Conservation (phyloP, 2,797 vertebrate genomes). For the Perodicticus potto region DNA sequence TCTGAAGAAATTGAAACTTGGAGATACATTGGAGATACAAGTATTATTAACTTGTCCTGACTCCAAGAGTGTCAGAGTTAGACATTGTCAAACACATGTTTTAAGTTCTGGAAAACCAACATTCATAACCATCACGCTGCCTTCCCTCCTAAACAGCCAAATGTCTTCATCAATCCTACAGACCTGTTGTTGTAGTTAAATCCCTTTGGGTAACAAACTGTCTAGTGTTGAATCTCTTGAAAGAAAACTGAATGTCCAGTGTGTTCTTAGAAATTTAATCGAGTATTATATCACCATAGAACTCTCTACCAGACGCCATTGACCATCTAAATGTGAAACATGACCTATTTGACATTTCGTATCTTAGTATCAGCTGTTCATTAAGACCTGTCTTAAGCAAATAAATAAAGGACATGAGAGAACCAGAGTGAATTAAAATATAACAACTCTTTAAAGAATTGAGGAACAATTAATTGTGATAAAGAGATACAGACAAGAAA, state of each 20-base stretch:
- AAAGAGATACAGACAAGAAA: not conserved
- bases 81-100: not conserved
- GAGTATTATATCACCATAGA: not conserved
- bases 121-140: not conserved
- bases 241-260: not conserved
- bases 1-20: constrained; percentile 35
- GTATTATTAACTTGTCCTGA: not conserved
- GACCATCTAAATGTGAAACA: not conserved
- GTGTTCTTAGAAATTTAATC: not conserved
- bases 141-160: not conserved
- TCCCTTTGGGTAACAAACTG: not conserved
- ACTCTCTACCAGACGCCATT: not conserved
- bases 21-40: not conserved
- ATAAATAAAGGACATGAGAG: not conserved
- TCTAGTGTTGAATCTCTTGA: not conserved
- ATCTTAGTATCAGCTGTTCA: not conserved
- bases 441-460: not conserved
- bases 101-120: constrained; percentile 34
- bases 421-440: constrained; percentile 15
- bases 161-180: not conserved
- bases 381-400: not conserved
- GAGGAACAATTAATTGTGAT: not conserved
- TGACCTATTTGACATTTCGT: not conserved
- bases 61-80: not conserved
- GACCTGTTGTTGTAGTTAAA: not conserved